Conservation (phyloP, 2,888 invertebrate species). For the Pachymerium ferrugineum region DNA sequence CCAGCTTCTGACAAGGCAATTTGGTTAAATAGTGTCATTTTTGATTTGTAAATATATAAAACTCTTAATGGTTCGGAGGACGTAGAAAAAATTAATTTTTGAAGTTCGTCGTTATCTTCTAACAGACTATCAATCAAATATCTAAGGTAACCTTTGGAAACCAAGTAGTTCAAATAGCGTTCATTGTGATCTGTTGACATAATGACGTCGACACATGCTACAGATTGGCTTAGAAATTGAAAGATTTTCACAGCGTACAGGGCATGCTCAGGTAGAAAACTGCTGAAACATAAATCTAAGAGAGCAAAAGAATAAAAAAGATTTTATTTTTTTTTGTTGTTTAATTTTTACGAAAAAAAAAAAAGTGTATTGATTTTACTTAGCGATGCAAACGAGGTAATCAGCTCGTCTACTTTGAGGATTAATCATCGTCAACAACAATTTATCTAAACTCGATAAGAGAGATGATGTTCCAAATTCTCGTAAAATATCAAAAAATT, state of each 20-base stretch:
- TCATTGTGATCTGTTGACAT: constrained; percentile 67
- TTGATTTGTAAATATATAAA: constrained; percentile 79
- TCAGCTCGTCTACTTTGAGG: constrained; percentile 70
- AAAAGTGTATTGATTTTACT: no score
- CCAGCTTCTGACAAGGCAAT: constrained; percentile 44
- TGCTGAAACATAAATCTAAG: constrained; percentile 60
- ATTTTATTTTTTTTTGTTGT: no score
- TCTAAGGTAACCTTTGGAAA: constrained; percentile 60
- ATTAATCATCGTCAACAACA: constrained; percentile 73
- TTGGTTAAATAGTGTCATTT: constrained; percentile 56
- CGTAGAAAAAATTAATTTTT: constrained; percentile 59
- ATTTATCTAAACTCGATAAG: constrained; percentile 70
- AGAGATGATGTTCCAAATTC: constrained; percentile 52
- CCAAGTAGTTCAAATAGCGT: constrained; percentile 55
- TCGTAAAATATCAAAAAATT: constrained; percentile 63
- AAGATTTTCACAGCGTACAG: constrained; percentile 63
- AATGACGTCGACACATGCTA: constrained; percentile 73
- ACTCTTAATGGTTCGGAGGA: constrained; percentile 58
- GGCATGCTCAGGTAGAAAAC: constrained; percentile 62
- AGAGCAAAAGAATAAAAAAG: no score
- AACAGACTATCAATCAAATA: constrained; percentile 74
- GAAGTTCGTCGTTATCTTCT: constrained; percentile 65
- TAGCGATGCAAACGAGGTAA: constrained; percentile 68
- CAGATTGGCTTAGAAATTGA: constrained; percentile 59
- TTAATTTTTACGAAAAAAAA: no score